Base-by-base conservation (phyloP, 2,797 vertebrate species). In the Petrocephalus schoutedeni region DNA sequence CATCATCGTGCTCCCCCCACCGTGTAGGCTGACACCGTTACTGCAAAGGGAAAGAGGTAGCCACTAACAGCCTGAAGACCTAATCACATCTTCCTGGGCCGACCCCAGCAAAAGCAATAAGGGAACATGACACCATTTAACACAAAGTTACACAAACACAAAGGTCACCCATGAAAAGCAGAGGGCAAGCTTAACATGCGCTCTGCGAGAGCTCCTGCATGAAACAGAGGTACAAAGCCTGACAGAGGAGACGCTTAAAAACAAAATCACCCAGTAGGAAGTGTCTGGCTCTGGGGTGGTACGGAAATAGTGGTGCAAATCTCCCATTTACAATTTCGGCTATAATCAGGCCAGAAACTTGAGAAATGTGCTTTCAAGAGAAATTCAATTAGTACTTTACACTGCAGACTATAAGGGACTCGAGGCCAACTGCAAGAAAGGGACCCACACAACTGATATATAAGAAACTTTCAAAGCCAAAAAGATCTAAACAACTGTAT, bases 401-500 rank as follows among this genome's bases (percentile, higher is more conserved):
- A 41, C 41, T 45, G 74, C 49, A 49, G 74, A 41, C 41, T 80
- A 10, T 9, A 80, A 80, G 41, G 74, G 2, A 80, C 41, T 49
- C 41, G 67, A 74, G 67, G 67, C 36, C 67, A 74, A 10, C 41
- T 80, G 19, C 36, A 45, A 80, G 74, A 80, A 49, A 80, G 19
- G 36, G 19, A n/a, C 19, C 74, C 49, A 45, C 16, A 80, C 19
- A 8, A n/a, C 10, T 80, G 41, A 45, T 41, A 80, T 19, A 80
- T 80, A 45, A 45, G 74, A 80, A 80, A 80, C 74, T 49, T 77
- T 45, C 32, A 45, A 77, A 41, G 71, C 36, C 41, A 9, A 41
- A 49, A 80, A 21, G 74, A 84, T 53, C 82, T 54, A 84, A 84
- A 49, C 74, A 84, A 54, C 82, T 53, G 82, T 84, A 28, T 54